Conservation (phyloP, 2,113 vertebrate genomes). For the Psittacara wagleri region DNA sequence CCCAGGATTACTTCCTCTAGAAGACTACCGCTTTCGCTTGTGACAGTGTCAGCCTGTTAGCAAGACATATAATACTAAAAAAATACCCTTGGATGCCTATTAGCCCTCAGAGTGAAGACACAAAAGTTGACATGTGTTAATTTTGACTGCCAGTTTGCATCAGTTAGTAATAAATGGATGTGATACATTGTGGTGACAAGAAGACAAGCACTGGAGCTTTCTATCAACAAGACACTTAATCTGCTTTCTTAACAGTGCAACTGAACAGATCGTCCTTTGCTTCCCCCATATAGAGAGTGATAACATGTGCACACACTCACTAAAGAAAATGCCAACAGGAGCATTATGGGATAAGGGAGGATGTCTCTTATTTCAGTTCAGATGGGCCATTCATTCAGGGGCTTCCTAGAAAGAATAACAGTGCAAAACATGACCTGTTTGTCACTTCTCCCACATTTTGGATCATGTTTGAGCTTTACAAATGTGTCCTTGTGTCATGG, state of each 20-base stretch:
- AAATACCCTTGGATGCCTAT: slow-evolving; percentile 15
- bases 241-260: slow-evolving; percentile 21
- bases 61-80: not conserved
- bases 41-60: slow-evolving; percentile 34
- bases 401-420: not conserved
- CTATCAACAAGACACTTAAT: slow-evolving; percentile 21
- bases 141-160: slow-evolving; percentile 60
- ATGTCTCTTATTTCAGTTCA: not conserved
- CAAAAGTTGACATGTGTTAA: slow-evolving; percentile 39
- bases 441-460: not conserved
- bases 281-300: not conserved
- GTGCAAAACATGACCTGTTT: not conserved
- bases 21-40: not conserved
- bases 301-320: not conserved
- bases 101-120: slow-evolving; percentile 11
- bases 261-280: not conserved
- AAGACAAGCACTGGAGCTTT: not conserved
- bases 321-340: not conserved
- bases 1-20: not conserved
- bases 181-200: not conserved
- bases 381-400: not conserved
- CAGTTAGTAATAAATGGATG: slow-evolving; percentile 11
- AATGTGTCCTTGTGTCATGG: not conserved
- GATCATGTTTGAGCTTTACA: not conserved
- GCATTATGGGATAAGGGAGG: not conserved